phyloP scores from a whole-genome alignment of 2,797 vertebrate genomes.

The Crocidura indochinensis region DNA sequence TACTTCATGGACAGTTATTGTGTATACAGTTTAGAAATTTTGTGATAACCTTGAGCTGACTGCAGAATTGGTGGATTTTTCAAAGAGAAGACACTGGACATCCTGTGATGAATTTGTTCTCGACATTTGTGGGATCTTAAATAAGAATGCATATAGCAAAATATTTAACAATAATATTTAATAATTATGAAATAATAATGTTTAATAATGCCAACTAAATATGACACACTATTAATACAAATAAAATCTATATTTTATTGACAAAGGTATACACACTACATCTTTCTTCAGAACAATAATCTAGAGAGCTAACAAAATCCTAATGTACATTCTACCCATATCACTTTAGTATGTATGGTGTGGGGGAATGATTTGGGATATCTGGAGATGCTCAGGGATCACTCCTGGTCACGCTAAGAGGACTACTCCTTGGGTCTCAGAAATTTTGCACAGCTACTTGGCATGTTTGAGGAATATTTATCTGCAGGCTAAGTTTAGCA shows the following conservation, averaged over 20 bases:
- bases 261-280: background rate
- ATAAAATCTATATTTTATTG: background rate
- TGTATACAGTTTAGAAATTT: background rate
- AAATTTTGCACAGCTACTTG: background rate
- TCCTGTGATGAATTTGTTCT: background rate
- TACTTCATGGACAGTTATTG: background rate
- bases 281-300: too few relatives aligned
- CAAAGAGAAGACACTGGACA: background rate
- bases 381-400: too few relatives aligned
- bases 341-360: too few relatives aligned
- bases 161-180: background rate
- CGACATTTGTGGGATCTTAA: background rate
- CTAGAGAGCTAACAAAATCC: too few relatives aligned
- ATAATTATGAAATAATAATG: background rate
- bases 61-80: background rate
- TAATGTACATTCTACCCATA: too few relatives aligned
- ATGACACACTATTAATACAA: slow-evolving; percentile 10
- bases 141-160: background rate
- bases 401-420: too few relatives aligned
- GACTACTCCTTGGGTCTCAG: background rate
- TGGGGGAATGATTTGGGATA: too few relatives aligned
- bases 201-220: slow-evolving; percentile 27
- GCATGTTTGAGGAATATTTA: background rate
- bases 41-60: background rate
- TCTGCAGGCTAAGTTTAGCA: background rate